These are phyloP conservation scores for Morpho achilles DNA, from an alignment of 2,888 invertebrate species.

Conservation along the genomic window DNA sequence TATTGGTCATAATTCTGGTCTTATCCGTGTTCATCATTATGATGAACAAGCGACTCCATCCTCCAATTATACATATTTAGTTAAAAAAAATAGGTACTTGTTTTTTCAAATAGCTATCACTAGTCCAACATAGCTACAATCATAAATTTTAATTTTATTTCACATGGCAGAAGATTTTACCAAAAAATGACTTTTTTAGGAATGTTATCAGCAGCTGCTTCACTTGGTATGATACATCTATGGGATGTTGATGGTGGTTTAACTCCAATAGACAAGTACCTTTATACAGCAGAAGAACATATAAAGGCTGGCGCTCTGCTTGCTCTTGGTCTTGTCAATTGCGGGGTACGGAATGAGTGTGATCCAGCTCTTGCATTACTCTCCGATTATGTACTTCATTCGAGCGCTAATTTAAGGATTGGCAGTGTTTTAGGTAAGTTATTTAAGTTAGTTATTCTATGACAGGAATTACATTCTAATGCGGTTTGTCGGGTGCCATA, in stretches of 20 bases:
- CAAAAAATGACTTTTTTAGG: slow-evolving; percentile 52
- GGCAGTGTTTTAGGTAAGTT: slow-evolving; percentile 85
- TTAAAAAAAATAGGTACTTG: no score
- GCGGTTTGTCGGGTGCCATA: no score
- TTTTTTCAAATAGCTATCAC: neutral
- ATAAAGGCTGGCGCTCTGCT: slow-evolving; percentile 98
- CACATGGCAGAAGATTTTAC: no score
- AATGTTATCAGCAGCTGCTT: slow-evolving; percentile 98
- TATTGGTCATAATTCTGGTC: no score
- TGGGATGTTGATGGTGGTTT: slow-evolving; percentile 99
- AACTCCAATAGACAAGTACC: slow-evolving; percentile 98
- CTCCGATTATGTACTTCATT: slow-evolving; percentile 94
- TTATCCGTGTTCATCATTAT: no score
- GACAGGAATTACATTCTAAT: no score
- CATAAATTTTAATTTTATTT: neutral
- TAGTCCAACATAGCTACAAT: no score
- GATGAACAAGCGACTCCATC: no score
- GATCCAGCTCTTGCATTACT: slow-evolving; percentile 98
- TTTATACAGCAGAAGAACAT: slow-evolving; percentile 96
- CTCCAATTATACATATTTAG: no score
- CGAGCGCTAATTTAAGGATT: slow-evolving; percentile 89
- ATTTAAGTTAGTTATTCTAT: no score
- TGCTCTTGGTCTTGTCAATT: slow-evolving; percentile 98
- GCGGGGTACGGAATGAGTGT: slow-evolving; percentile 97
- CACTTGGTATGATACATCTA: slow-evolving; percentile 94